A percentile compares a stretch with the other conserved stretches of the same genome.
phyloP scores from a whole-genome alignment of 2,888 invertebrate genomes.

The Drepanosiphum platanoidis region DNA sequence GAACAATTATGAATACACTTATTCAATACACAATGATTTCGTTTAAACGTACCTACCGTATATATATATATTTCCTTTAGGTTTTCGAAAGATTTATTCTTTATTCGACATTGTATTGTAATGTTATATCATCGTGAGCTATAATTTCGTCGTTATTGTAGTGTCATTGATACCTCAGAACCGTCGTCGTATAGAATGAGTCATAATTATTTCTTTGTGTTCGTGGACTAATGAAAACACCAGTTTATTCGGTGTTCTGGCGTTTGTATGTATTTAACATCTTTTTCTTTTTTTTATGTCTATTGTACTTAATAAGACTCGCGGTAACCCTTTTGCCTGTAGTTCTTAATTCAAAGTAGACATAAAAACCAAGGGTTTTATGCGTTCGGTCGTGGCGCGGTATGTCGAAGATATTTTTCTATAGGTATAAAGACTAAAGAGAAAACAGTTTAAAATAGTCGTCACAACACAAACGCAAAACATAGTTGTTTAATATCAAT shows the following conservation, averaged over 20 bases:
- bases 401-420: background rate
- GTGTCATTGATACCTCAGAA: constrained; percentile 10
- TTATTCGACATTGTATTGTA: background rate
- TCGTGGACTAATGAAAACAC: constrained; percentile 57
- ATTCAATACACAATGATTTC: background rate
- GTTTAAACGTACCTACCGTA: background rate
- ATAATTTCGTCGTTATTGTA: background rate
- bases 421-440: no score
- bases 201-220: constrained; percentile 35
- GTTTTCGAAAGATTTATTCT: background rate
- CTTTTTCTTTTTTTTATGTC: constrained; percentile 27
- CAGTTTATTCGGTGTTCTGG: constrained; percentile 28
- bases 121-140: background rate
- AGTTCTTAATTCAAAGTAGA: constrained; percentile 45
- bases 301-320: constrained; percentile 34
- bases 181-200: constrained; percentile 8
- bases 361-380: constrained; percentile 22
- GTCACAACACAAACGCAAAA: background rate
- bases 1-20: background rate
- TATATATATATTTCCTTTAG: background rate
- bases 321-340: constrained; percentile 31
- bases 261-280: background rate
- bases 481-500: no score
- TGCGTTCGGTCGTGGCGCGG: background rate
- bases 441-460: constrained; percentile 23